Conservation (phyloP, 2,888 invertebrate genomes). For the Cosmia pyralina region DNA sequence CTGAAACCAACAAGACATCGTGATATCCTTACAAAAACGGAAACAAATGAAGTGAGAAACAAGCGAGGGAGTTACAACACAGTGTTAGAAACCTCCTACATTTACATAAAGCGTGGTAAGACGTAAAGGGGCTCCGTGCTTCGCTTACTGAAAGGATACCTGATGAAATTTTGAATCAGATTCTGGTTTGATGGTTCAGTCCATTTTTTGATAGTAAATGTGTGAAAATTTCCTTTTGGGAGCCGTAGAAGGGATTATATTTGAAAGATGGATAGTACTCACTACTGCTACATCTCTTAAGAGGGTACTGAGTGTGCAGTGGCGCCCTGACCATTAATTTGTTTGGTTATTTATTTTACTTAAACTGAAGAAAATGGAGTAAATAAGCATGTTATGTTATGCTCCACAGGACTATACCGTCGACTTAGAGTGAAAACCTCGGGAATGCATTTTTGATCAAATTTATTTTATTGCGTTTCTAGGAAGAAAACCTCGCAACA, state of each 20-base stretch:
- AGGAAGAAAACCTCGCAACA: no score
- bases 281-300: no score
- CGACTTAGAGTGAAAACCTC: no score
- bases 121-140: conserved; percentile 72
- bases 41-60: conserved; percentile 70
- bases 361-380: no score
- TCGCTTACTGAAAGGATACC: conserved; percentile 68
- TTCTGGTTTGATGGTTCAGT: conserved; percentile 41
- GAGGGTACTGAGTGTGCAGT: no score
- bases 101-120: conserved; percentile 73
- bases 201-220: conserved; percentile 35
- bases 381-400: no score
- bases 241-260: conserved; percentile 8
- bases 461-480: no score
- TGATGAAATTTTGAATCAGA: conserved; percentile 75
- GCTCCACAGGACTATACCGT: no score
- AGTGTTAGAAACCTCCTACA: conserved; percentile 68
- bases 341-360: no score
- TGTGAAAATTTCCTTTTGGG: background rate
- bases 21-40: conserved; percentile 48
- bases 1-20: conserved; percentile 19
- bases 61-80: conserved; percentile 68
- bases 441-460: no score
- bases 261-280: no score
- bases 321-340: no score